Base-by-base conservation (phyloP, 92 coral and sea anemone species). In the Zoanthus solanderi region DNA sequence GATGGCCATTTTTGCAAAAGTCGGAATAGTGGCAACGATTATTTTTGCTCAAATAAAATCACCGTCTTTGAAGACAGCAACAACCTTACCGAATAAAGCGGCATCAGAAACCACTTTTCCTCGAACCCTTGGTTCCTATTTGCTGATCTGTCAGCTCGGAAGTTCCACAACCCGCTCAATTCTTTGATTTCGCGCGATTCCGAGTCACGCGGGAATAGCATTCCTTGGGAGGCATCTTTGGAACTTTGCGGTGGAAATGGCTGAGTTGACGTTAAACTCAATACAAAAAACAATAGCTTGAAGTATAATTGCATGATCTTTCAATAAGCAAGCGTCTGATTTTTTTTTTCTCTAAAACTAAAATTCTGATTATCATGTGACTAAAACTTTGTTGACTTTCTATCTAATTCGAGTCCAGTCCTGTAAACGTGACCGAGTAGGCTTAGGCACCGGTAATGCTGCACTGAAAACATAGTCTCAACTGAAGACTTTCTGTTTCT, bases 151-250 rank as follows among this genome's bases (percentile, higher is more conserved):
- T 97, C 99, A 0, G 94, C 97, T 32, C 99, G 93, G 84, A 97
- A 97, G 71, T 91, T 88, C 99, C 99, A 97, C 71, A 97, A 56
- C 9, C 99, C 98, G 53, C 89, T 86, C 63, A 97, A 87, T 29
- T 97, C 98, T 79, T 97, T 97, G 73, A 97, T 92, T 87, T 97
- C 95, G 14, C 99, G 94, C 57, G 95, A 94, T 81, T 95, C 98
- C 13, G 99, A 93, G 44, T 97, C 99, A 56, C 96, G 92, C 3
- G 97, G 94, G 78, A 58, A 92, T 53, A 97, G 85, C 98, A 97
- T 95, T 23, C 99, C 99, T 68, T 90, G 92, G 31, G 84, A 69
- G 7, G 72, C 68, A 58, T 84, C 47, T 5, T 47, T 66, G 61
- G 44, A 53, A 46, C 75, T 28, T 30, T 10, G 28, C 61, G 75